These are phyloP conservation scores for Melanerpes aurifrons DNA, from an alignment of 2,113 vertebrate species.

Conservation along the genomic window DNA sequence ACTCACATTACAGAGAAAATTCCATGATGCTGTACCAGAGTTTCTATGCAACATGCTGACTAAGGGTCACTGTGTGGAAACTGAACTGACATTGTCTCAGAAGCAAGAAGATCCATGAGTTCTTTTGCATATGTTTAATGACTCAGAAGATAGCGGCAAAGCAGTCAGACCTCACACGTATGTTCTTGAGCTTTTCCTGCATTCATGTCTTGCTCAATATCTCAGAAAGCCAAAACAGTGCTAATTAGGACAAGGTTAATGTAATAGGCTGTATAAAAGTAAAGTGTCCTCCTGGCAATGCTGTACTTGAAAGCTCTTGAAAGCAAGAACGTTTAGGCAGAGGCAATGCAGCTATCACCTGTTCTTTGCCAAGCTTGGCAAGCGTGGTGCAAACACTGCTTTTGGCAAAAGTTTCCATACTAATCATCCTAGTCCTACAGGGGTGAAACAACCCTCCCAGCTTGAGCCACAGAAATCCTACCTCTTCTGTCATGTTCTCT, in stretches of 20 bases:
- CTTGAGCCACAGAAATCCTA: neutral
- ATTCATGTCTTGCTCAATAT: neutral
- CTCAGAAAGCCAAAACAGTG: neutral
- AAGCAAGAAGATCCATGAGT: neutral
- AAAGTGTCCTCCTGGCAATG: neutral
- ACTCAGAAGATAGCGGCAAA: neutral
- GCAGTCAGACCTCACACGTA: neutral
- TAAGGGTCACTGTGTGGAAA: neutral
- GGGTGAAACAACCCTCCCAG: neutral
- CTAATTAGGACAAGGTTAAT: neutral
- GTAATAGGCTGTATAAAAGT: neutral
- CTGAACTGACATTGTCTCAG: neutral
- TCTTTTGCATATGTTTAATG: neutral
- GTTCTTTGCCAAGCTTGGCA: neutral
- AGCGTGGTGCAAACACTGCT: neutral
- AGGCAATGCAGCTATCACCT: neutral
- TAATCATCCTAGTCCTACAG: neutral
- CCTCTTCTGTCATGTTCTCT: neutral
- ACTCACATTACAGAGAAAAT: neutral
- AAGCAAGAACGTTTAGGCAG: neutral
- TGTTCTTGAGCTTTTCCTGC: neutral
- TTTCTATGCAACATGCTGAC: accelerated
- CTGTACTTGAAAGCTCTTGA: neutral
- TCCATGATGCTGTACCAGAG: neutral
- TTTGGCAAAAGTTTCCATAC: neutral